Base-by-base conservation (phyloP, 2,888 invertebrate genomes). In the Nowickia ferox region DNA sequence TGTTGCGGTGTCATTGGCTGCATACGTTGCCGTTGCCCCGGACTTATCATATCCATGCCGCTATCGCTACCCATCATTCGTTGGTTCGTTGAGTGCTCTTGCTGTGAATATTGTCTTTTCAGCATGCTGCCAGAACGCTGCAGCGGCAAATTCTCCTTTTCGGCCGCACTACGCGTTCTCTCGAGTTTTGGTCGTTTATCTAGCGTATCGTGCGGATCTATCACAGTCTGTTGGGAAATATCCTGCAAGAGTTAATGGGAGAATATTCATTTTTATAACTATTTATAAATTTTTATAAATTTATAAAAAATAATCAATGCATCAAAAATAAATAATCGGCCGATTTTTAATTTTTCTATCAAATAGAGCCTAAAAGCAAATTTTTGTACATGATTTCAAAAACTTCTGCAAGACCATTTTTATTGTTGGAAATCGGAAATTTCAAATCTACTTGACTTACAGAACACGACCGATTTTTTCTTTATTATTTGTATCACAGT, bases 151-250 rank as follows among this genome's bases (percentile, higher is more conserved):
- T 97, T 97, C 92, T 97, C 97, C 92, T 97, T 97, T 91, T 97
- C 97, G 61, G 97, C 97, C 19, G 97, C 97, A 90, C 97, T 97
- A 90, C 97, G 96, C 15, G 97, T 97, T 83, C 97, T 93, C 92
- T 97, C 97, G 89, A 97, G 93, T 92, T 97, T 97, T 71, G 97
- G 97, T 91, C 97, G 94, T 93, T 97, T 97, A 92, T 97, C 97
- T 61, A 94, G 93, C 13, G 92, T 90, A 88, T 93, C 92, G 69
- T 92, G 92, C 30, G 93, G 92, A 88, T 94, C 94, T 68, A 92
- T 91, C 90, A 93, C 90, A 91, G 94, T 89, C 94, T 94, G 93
- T 63, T 90, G 91, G 9, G 91, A 91, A 38, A 90, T 90, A 77
- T 92, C 92, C 92, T 92, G 75, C 0, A 51, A 40, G 65, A 75